Evolutionary conservation across 1,140 invertebrate species (phyloP), one percentile per base, ranked within the genome.

Genomic region (Drosophila bocki): DNA sequence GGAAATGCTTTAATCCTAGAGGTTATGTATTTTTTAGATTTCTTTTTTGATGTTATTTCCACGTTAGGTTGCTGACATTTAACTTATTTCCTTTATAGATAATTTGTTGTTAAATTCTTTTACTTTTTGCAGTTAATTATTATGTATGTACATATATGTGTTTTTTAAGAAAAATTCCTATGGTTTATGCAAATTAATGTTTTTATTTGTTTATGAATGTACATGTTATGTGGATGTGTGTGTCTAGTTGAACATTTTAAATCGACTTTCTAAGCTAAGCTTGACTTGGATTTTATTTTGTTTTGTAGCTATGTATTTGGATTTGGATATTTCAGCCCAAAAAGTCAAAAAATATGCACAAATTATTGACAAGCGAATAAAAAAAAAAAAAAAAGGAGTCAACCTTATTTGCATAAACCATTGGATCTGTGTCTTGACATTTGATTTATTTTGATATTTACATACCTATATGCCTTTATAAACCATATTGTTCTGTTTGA

Each of bases 331-430:
- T 90, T 91, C 78, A 91, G 85, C 82, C 81, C 75, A 91, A 90
- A 91, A 91, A 77, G 62, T 90, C 82, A 90, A 91, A 90, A 90
- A 90, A 90, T 90, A 90, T 90, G 85, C 85, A 91, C 85, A 90
- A 79, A 80, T 79, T 58, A 70, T 78, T 74, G 68, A 78, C 44
- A 68, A 65, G 76, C 58, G 71, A 42, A 22, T 2, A 22, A 22
- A 22, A 22, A 22, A 22, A 19, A 58, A n/a, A 67, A 74, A n/a
- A 42, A 51, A 71, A 63, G 53, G 75, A 77, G 56, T 81, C 72
- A 75, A 80, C 70, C 87, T 84, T 91, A 76, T 91, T 92, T 92
- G 91, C 91, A 92, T 92, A 92, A 92, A 92, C 91, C 91, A 92
- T 92, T 92, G 91, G 91, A 88, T 70, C 51, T 82, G 75, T 86